A percentile compares a stretch with the other conserved stretches of the same genome.
Conservation (phyloP, 2,113 vertebrate genomes). For the Bos javanicus region DNA sequence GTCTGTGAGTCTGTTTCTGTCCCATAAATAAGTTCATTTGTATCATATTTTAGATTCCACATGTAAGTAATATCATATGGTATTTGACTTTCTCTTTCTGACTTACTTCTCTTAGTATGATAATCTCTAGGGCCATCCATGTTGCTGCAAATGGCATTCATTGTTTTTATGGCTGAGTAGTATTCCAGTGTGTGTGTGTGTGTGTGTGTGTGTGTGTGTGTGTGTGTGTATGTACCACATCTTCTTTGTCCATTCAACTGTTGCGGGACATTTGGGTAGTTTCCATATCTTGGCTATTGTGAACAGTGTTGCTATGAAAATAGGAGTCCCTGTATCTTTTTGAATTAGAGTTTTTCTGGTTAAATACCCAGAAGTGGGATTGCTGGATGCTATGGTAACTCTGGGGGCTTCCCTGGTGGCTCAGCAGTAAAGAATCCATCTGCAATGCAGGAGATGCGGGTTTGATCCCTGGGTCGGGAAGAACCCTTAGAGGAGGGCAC, state of each 20-base stretch:
- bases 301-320: neutral
- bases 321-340: too few relatives aligned
- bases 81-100: neutral
- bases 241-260: neutral
- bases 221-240: neutral
- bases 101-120: neutral
- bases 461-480: neutral
- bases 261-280: neutral
- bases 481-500: neutral
- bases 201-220: neutral
- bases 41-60: neutral
- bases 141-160: neutral
- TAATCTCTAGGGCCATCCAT: neutral
- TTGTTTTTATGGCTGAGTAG: neutral
- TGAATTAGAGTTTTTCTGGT: neutral
- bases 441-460: neutral
- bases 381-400: neutral
- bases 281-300: neutral
- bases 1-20: neutral
- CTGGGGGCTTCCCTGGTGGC: neutral
- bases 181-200: neutral
- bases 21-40: neutral
- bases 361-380: neutral
- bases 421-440: neutral
- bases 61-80: neutral